Base-by-base conservation (phyloP, 2,113 vertebrate genomes). In the Rana temporaria region DNA sequence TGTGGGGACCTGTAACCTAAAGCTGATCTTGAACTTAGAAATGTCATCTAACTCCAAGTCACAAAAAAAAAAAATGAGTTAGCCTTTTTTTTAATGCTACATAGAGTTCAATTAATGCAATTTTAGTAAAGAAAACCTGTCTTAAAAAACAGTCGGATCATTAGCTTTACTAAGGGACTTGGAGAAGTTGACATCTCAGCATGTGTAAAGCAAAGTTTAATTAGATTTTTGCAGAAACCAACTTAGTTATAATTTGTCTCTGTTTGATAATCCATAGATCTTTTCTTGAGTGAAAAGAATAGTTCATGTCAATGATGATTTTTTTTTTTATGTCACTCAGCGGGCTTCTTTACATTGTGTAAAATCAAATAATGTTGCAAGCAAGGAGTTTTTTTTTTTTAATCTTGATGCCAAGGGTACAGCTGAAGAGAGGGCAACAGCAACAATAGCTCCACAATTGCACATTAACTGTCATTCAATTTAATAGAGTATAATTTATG, bases 381-480 rank as follows among this genome's bases (percentile, higher is more conserved):
- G 19, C 53, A 57, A 34, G 24, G 26, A 11, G 12, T 15, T 26
- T 59, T 20, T 38, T 71, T 71, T 53, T 70, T 70, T 18, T 26
- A 3, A 57, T n/a, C 71, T 16, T n/a, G 18, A 34, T 73, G 53
- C 71, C 56, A 63, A 48, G 59, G 59, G 57, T 62, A n/a, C 57
- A 26, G 9, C 63, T 42, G 15, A 66, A 77, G 9, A 55, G 17
- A 78, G 22, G 24, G 63, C 22, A 78, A 65, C 60, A 53, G 52
- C 64, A 22, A 32, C 26, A 66, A 52, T 67, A 24, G 20, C 64
- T 32, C 52, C 24, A 56, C 76, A 67, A 57, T 38, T 20, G 42
- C 76, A 67, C 76, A 78, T 67, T 78, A 78, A n/a, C 76, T 78
- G 76, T 67, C 76, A 78, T 67, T 78, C 48, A 34, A 16, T 34